A percentile compares a stretch with the other conserved stretches of the same genome.
These are phyloP conservation scores for Rhopalosiphum nymphaeae DNA, from an alignment of 2,888 invertebrate species.

Conservation along the genomic window DNA sequence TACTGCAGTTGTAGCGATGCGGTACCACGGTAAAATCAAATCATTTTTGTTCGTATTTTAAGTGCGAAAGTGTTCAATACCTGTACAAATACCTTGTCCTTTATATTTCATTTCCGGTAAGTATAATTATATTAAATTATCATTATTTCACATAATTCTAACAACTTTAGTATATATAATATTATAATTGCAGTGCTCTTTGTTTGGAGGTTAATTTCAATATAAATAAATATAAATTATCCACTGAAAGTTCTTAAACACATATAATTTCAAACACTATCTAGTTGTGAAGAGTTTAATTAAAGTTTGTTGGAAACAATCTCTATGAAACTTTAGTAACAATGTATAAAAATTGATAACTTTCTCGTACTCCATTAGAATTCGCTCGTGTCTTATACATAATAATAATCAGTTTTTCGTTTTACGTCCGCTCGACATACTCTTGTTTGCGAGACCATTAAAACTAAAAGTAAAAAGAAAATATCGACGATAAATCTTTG, in stretches of 20 bases:
- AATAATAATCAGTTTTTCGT: not conserved
- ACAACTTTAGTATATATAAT: not conserved
- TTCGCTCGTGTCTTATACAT: not conserved
- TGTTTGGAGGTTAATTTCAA: not conserved
- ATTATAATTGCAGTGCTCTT: not conserved
- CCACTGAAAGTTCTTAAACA: not conserved
- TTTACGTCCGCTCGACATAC: not conserved
- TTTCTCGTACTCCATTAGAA: not conserved
- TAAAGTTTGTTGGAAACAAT: constrained; percentile 15
- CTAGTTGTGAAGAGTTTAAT: not conserved
- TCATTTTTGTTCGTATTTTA: not conserved
- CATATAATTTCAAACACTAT: not conserved
- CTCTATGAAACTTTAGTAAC: not conserved
- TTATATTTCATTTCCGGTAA: not conserved
- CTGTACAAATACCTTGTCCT: not conserved
- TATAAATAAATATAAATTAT: not conserved
- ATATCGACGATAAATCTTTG: not conserved
- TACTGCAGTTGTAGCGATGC: not conserved
- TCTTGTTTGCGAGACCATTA: not conserved
- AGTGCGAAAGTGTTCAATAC: not conserved
- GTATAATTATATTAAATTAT: not conserved
- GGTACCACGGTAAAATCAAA: too few species aligned
- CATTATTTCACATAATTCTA: not conserved
- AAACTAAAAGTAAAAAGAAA: not conserved
- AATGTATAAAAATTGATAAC: not conserved